Percentiles rank a stretch among this genome's conserved stretches.
Evolutionary conservation across 2,797 vertebrate genomes (phyloP).

Genomic region (Dipus sagitta): DNA sequence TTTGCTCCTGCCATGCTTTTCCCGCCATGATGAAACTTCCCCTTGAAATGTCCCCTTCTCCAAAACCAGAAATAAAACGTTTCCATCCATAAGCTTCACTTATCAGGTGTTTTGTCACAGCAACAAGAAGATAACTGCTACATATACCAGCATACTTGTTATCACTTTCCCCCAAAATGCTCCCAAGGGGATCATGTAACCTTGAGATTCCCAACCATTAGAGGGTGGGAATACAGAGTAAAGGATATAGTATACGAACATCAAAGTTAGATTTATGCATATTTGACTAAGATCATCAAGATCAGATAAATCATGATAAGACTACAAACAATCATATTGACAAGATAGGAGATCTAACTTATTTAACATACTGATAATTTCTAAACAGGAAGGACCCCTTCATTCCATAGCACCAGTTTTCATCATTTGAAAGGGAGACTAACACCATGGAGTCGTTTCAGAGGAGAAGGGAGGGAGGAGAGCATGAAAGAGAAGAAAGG

Average conservation of each 20-base stretch:
- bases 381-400: not conserved
- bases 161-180: not conserved
- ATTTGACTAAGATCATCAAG: not conserved
- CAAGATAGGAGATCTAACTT: not conserved
- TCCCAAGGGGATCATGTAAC: not conserved
- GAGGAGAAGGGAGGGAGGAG: too few relatives aligned
- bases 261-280: not conserved
- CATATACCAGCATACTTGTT: not conserved
- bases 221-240: not conserved
- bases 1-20: too few relatives aligned
- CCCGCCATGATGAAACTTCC: too few relatives aligned
- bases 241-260: not conserved
- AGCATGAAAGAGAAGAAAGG: too few relatives aligned
- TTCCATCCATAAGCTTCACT: too few relatives aligned
- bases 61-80: too few relatives aligned
- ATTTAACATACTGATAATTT: not conserved
- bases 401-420: not conserved
- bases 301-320: not conserved
- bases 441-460: not conserved
- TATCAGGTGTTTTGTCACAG: too few relatives aligned
- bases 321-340: not conserved
- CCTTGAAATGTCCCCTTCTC: too few relatives aligned
- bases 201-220: not conserved
- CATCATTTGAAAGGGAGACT: not conserved
- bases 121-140: too few relatives aligned